Evolutionary conservation across 1,140 invertebrate genomes (phyloP).

Genomic region (Aricia agestis): DNA sequence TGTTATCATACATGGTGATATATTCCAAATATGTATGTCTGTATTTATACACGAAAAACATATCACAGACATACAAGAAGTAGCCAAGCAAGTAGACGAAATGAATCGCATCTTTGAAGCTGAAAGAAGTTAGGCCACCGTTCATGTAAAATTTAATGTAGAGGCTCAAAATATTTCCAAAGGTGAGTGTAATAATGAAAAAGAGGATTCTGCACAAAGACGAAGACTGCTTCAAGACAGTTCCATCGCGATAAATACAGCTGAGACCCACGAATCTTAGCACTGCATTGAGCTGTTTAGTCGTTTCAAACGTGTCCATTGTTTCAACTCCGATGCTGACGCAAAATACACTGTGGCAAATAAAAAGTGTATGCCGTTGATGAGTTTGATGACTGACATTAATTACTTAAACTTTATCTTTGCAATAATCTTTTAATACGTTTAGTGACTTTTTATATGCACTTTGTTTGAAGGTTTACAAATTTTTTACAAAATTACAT

Average conservation of each 20-base stretch:
- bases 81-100: slow-evolving; percentile 4
- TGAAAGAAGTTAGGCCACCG: neutral
- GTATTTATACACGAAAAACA: neutral
- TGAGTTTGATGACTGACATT: neutral
- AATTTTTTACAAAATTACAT: neutral
- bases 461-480: neutral
- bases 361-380: neutral
- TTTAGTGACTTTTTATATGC: neutral
- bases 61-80: neutral
- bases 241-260: neutral
- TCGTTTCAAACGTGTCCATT: neutral
- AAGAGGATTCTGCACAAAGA: neutral
- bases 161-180: neutral
- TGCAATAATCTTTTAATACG: neutral
- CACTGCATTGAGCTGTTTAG: neutral
- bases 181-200: neutral
- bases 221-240: neutral
- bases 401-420: neutral
- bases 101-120: neutral
- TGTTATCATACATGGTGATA: neutral
- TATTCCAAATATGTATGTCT: neutral
- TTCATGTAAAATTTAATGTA: neutral
- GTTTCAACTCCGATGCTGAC: neutral
- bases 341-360: neutral
- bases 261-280: neutral